Percentiles rank a stretch among this genome's conserved stretches.
These are phyloP conservation scores for Eulemur rubriventer DNA, from an alignment of 2,797 vertebrate genomes.

Conservation along the genomic window DNA sequence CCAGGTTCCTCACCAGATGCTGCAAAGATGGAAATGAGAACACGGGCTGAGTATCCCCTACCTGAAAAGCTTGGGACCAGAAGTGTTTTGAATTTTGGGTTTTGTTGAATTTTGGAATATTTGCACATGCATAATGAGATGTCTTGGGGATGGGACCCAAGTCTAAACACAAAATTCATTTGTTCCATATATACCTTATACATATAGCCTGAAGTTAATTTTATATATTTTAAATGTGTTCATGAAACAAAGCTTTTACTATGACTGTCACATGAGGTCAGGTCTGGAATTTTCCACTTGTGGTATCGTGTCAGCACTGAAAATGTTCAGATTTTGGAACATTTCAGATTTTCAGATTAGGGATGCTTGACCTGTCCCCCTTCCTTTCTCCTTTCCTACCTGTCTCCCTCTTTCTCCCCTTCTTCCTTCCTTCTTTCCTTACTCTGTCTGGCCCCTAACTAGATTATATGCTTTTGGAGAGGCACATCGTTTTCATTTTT, in stretches of 20 bases:
- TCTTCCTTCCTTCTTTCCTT: not conserved
- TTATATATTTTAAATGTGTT: not conserved
- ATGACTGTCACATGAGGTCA: not conserved
- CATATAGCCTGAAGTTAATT: not conserved
- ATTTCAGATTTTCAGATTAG: not conserved
- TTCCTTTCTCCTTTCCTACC: not conserved
- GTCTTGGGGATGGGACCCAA: not conserved
- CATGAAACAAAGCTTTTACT: not conserved
- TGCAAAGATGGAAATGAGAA: not conserved
- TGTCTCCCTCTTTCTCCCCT: too few species aligned
- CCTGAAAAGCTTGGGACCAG: not conserved
- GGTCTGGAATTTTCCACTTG: not conserved
- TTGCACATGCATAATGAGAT: not conserved
- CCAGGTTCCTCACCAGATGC: not conserved
- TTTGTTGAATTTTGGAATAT: not conserved
- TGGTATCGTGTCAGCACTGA: not conserved
- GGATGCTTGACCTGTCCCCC: not conserved
- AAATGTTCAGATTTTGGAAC: not conserved
- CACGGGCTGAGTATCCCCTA: not conserved
- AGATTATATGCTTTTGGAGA: not conserved
- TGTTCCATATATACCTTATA: not conserved
- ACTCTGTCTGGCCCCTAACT: not conserved
- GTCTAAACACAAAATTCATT: not conserved
- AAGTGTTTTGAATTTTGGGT: not conserved
- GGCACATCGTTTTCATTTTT: not conserved